phyloP scores from a whole-genome alignment of 1,140 invertebrate species.

The Neuroterus valhalla region DNA sequence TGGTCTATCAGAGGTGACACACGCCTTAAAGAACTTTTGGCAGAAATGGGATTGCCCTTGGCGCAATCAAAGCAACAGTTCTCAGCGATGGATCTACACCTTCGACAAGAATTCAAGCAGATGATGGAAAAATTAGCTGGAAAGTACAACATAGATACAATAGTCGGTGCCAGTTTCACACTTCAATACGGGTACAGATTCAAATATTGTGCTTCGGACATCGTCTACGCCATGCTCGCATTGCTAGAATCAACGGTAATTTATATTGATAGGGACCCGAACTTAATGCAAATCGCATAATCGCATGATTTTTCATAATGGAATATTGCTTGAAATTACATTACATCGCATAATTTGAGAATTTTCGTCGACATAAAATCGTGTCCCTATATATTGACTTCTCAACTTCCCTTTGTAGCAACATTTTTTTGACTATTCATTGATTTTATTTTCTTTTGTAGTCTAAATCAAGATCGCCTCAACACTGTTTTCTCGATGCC shows the following conservation, averaged over 20 bases:
- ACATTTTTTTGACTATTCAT: conserved; percentile 32
- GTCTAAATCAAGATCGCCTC: conserved; percentile 74
- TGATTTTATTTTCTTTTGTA: conserved; percentile 50
- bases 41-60: conserved; percentile 94
- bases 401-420: no score
- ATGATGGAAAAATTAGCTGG: conserved; percentile 86
- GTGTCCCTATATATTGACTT: no score
- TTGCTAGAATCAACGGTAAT: conserved; percentile 85
- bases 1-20: conserved; percentile 92
- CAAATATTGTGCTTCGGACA: conserved; percentile 88
- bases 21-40: conserved; percentile 89
- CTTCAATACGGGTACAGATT: conserved; percentile 88
- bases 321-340: no score
- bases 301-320: no score
- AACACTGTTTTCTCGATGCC: conserved; percentile 85
- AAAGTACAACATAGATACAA: conserved; percentile 86
- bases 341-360: no score
- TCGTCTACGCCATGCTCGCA: conserved; percentile 87
- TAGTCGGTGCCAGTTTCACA: conserved; percentile 86
- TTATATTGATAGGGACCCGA: no score
- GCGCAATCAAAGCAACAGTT: conserved; percentile 91
- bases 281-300: no score
- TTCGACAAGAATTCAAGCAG: conserved; percentile 85
- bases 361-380: no score
- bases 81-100: conserved; percentile 89